A percentile compares a stretch with the other conserved stretches of the same genome.
Conservation (phyloP, 2,113 vertebrate species). For the human region GRCh38 chr2:52682001-52682500, state of each 20-base stretch:
- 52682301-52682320: not conserved
- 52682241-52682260: not conserved
- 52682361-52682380: not conserved
- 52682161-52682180: not conserved
- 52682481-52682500: not conserved
- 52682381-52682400: not conserved
- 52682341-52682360: not conserved
- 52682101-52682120: not conserved
- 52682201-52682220: not conserved
- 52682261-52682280: not conserved
- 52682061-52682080: not conserved
- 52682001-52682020: not conserved
- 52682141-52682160: not conserved
- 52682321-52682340: not conserved
- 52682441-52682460: not conserved
- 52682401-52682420: not conserved
- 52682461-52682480: not conserved
- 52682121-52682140: not conserved
- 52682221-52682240: not conserved
- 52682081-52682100: not conserved
- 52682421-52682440: not conserved
- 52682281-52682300: not conserved
- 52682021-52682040: not conserved
- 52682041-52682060: not conserved
- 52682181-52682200: not conserved